Conservation (phyloP, 2,888 invertebrate genomes). For the Rhingia campestris region DNA sequence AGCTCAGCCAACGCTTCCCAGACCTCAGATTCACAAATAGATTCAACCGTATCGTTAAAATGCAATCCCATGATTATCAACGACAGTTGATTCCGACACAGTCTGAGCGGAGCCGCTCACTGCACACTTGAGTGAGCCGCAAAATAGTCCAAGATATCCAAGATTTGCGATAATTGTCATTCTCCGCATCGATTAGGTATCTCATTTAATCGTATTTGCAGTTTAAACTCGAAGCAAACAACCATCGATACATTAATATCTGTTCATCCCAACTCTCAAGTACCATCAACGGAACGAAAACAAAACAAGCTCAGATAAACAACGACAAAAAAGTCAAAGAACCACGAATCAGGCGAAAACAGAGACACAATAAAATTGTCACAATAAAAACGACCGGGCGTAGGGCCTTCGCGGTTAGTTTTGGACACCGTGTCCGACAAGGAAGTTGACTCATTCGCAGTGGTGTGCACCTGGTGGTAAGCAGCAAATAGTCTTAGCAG, state of each 20-base stretch:
- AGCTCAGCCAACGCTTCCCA: no score
- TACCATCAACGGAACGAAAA: not conserved
- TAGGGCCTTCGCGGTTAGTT: constrained; percentile 57
- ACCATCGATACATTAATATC: constrained; percentile 3
- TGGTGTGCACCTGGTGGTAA: constrained; percentile 55
- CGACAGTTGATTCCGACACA: constrained; percentile 1
- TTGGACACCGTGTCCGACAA: constrained; percentile 42
- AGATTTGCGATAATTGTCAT: constrained; percentile 13
- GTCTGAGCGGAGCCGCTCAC: constrained; percentile 11
- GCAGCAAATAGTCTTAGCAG: not conserved
- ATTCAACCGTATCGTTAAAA: constrained; percentile 10
- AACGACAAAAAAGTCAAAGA: constrained; percentile 25
- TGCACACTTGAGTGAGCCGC: constrained; percentile 44
- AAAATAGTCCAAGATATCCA: constrained; percentile 1
- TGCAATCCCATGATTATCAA: not conserved
- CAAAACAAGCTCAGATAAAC: constrained; percentile 6
- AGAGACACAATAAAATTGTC: constrained; percentile 9
- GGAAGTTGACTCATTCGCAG: constrained; percentile 47
- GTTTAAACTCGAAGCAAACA: constrained; percentile 12
- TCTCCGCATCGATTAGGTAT: constrained; percentile 2
- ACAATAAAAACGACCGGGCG: constrained; percentile 45
- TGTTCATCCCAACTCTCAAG: not conserved
- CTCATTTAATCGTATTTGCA: constrained; percentile 8
- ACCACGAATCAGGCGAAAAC: not conserved
- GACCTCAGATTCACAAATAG: not conserved